Base-by-base conservation (phyloP, 2,797 vertebrate species). In the Galaxias olidus region DNA sequence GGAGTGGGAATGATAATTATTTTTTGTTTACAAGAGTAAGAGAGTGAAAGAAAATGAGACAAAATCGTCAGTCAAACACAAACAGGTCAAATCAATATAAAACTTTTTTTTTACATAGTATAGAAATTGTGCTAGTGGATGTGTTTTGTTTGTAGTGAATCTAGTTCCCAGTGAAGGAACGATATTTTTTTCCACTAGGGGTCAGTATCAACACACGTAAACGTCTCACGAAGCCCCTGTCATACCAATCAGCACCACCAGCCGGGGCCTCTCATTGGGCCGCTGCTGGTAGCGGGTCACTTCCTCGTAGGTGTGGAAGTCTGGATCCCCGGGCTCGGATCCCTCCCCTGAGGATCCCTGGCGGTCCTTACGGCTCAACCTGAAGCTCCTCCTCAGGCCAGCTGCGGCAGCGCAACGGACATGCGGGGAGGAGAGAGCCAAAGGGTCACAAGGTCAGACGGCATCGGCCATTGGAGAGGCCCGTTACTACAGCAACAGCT, bases 181-280 rank as follows among this genome's bases (percentile, higher is more conserved):
- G 30, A 3, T n/a, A n/a, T 30, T 30, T 30, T 50, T 4, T 8
- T 49, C 78, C 84, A 84, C 71, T 70, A 81, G 83, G n/a, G 59
- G 85, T 64, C 81, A 60, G 59, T 43, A 30, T 65, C 13, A 12
- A 44, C 58, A 53, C 5, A 63, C 40, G 58, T 43, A 17, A 61
- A 49, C 7, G 43, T 10, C 12, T 12, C 11, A 58, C 11, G 44
- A 30, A 4, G 13, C 4, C 10, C 69, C 10, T 1, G 17, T 68
- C 94, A 90, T 85, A 98, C 97, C 96, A 0, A 98, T 96, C 67
- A 98, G 90, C 76, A 98, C 95, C 74, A 97, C 94, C 69, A 98
- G 89, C 9, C 97, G 92, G 8, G 94, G 94, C 78, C 91, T 90
- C 61, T 98, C 95, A 0, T 89, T 90, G 0, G 93, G 84, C 53